Evolutionary conservation across 2,113 vertebrate species (phyloP).

Genomic region (Zingel zingel): DNA sequence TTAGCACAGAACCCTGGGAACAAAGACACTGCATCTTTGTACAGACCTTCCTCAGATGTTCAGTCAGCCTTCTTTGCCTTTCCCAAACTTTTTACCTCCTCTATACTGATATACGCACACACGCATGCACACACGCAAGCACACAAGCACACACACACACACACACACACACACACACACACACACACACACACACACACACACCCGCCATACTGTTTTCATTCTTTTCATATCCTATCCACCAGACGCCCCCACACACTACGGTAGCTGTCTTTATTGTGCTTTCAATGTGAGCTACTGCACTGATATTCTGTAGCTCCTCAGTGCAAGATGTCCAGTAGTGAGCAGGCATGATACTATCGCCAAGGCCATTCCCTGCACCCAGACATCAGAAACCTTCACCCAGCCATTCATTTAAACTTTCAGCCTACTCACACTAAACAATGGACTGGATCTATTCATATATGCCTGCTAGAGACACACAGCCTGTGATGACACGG

Average conservation of each 20-base stretch:
- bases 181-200: background rate
- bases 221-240: conserved; percentile 49
- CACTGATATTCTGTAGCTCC: conserved; percentile 32
- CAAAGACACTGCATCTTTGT: conserved; percentile 78
- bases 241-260: conserved; percentile 49
- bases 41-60: conserved; percentile 72
- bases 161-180: conserved; percentile 24
- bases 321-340: conserved; percentile 51
- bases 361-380: conserved; percentile 17
- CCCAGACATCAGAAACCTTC: conserved; percentile 29
- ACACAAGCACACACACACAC: conserved; percentile 15
- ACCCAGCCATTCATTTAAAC: conserved; percentile 65
- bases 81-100: conserved; percentile 65
- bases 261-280: conserved; percentile 44
- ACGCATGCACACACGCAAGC: conserved; percentile 17
- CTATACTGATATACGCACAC: conserved; percentile 5
- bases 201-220: conserved; percentile 54
- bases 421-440: conserved; percentile 18
- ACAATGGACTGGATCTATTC: conserved; percentile 26
- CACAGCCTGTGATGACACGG: background rate
- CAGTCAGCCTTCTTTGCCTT: conserved; percentile 62
- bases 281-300: conserved; percentile 53
- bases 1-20: conserved; percentile 69
- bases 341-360: conserved; percentile 23
- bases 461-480: conserved; percentile 10